phyloP scores from a whole-genome alignment of 2,888 invertebrate genomes.

The Heliconius sara region DNA sequence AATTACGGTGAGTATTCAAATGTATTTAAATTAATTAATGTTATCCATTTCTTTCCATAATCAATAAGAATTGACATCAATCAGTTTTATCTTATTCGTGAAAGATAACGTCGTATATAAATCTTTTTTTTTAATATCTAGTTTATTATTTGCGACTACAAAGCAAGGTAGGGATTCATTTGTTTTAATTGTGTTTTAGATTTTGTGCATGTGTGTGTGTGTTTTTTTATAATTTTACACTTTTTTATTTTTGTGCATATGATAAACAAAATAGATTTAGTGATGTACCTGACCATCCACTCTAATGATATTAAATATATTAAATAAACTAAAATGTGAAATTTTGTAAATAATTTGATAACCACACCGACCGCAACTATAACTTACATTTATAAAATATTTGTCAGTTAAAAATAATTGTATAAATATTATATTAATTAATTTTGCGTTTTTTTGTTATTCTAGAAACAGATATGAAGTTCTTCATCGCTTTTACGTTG shows the following conservation, averaged over 20 bases:
- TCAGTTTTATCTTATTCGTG: conserved; percentile 8
- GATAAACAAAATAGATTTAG: not conserved
- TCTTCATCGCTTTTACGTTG: conserved; percentile 44
- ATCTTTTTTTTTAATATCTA: not conserved
- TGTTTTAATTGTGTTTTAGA: not conserved
- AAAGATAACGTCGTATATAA: conserved; percentile 29
- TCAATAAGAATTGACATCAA: conserved; percentile 17
- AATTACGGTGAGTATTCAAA: not conserved
- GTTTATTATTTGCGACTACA: not conserved
- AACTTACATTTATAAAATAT: not conserved
- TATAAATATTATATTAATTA: not conserved
- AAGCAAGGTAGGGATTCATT: not conserved
- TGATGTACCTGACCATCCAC: not conserved
- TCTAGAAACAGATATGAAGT: conserved; percentile 44
- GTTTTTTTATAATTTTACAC: not conserved
- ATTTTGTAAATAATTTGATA: too few relatives aligned
- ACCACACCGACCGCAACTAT: not conserved
- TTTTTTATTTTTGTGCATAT: not conserved
- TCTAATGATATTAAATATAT: not conserved
- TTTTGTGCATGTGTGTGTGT: not conserved
- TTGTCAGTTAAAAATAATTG: not conserved
- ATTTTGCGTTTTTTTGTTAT: not conserved
- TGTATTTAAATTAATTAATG: not conserved
- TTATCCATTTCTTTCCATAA: not conserved
- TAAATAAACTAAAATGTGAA: not conserved